Conservation (phyloP, 1,140 invertebrate genomes). For the Rhopalosiphum padi region DNA sequence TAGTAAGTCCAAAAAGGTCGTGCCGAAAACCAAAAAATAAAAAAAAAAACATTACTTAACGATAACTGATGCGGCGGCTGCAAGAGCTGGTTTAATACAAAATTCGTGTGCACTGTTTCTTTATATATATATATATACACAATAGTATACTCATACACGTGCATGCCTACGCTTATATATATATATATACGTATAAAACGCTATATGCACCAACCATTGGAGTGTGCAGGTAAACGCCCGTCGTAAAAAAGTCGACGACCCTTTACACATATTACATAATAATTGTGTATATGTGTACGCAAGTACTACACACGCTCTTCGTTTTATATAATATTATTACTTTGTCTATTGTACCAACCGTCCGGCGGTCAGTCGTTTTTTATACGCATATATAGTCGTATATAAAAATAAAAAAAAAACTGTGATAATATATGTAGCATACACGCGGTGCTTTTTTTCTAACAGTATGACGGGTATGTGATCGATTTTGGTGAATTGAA, state of each 20-base stretch:
- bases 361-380: not conserved
- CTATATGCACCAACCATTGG: not conserved
- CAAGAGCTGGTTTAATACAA: not conserved
- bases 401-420: not conserved
- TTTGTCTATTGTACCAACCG: not conserved
- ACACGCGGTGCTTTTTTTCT: not conserved
- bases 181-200: too few species aligned
- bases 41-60: not conserved
- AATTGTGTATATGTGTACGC: not conserved
- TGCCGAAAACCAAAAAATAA: not conserved
- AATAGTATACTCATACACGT: not conserved
- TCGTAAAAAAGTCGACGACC: slow-evolving; percentile 13
- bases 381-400: not conserved
- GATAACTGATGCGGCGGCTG: not conserved
- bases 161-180: not conserved
- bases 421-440: not conserved
- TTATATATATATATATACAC: not conserved
- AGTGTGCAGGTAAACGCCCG: not conserved
- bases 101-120: not conserved
- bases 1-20: not conserved
- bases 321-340: not conserved
- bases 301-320: not conserved
- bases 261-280: not conserved
- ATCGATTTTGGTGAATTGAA: not conserved
- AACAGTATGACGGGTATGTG: not conserved